Conservation (phyloP, 2,888 invertebrate species). For the Folsomia candida region DNA sequence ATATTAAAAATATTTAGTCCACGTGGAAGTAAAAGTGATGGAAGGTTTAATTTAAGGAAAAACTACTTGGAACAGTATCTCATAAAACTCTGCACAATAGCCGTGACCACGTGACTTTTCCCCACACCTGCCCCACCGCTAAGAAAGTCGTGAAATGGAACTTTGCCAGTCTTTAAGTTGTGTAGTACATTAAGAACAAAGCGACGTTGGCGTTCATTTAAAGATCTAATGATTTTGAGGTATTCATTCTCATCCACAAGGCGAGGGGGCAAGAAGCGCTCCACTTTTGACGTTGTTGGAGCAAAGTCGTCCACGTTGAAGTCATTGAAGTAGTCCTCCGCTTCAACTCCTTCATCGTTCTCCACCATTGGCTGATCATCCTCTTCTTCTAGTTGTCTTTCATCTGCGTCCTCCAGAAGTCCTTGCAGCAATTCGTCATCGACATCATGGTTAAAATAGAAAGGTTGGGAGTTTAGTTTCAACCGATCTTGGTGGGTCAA, state of each 20-base stretch:
- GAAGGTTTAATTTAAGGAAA: too few species aligned
- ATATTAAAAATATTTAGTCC: background rate
- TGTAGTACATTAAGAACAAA: slow-evolving; percentile 36
- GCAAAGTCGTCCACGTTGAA: background rate
- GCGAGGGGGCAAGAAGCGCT: slow-evolving; percentile 20
- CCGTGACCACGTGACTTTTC: slow-evolving; percentile 50
- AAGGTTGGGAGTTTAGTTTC: slow-evolving; percentile 19
- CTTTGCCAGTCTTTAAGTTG: slow-evolving; percentile 31
- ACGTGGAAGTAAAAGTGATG: too few species aligned
- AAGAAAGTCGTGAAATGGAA: slow-evolving; percentile 47
- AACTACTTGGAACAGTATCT: slow-evolving; percentile 5
- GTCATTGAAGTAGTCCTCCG: background rate
- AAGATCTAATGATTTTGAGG: slow-evolving; percentile 25
- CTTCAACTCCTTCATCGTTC: slow-evolving; percentile 1
- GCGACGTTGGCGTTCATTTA: slow-evolving; percentile 40
- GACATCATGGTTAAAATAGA: background rate
- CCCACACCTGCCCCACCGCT: slow-evolving; percentile 51
- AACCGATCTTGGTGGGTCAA: slow-evolving; percentile 3
- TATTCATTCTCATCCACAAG: slow-evolving; percentile 33
- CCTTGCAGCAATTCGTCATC: slow-evolving; percentile 2
- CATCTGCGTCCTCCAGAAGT: background rate
- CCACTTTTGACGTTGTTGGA: background rate
- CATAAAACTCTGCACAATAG: slow-evolving; percentile 36
- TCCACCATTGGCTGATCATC: background rate
- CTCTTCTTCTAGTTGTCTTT: background rate